Base-by-base conservation (phyloP, 2,797 vertebrate species). In the Pitangus sulphuratus region DNA sequence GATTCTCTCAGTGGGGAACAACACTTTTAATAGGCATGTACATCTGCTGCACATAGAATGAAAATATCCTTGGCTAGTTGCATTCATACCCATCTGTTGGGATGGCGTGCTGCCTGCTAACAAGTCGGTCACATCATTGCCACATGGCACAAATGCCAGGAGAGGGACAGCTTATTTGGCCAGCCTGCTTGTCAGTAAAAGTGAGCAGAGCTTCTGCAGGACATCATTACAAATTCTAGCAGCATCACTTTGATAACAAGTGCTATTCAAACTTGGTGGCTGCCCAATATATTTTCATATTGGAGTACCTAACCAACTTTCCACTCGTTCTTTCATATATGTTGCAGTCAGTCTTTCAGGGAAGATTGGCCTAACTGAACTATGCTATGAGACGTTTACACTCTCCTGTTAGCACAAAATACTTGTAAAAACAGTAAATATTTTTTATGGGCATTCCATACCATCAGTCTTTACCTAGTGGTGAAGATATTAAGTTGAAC, bases 41-140 rank as follows among this genome's bases (percentile, higher is more conserved):
- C 83, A 96, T 97, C 96, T 97, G 95, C 71, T 94, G 84, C 84
- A 54, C 87, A 94, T 12, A 65, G 66, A 95, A 72, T 47, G 90
- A 90, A 94, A 90, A 76, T 65, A 74, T 81, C 75, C 76, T 87
- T 94, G 94, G 86, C 81, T 96, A 39, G 68, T 14, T 81, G 72
- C 85, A 40, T 31, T 69, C 53, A 8, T 37, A 87, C 69, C 97
- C 95, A 97, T 98, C 98, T 98, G 97, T 80, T 85, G 18, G 58
- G 68, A 90, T 97, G 98, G 97, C 96, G 0, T 35, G 24, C 72
- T 97, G 96, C 96, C 97, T 95, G 88, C 88, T 84, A 44, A 61
- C 84, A 87, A 96, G 94, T 91, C 96, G 26, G 89, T 97, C 93
- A 93, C 61, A 89, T 88, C 60, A 70, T 31, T 96, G 96, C 92